Evolutionary conservation across 1,140 invertebrate species (phyloP), one percentile per base, ranked within the genome.

Genomic region (Mylabris phalerata): DNA sequence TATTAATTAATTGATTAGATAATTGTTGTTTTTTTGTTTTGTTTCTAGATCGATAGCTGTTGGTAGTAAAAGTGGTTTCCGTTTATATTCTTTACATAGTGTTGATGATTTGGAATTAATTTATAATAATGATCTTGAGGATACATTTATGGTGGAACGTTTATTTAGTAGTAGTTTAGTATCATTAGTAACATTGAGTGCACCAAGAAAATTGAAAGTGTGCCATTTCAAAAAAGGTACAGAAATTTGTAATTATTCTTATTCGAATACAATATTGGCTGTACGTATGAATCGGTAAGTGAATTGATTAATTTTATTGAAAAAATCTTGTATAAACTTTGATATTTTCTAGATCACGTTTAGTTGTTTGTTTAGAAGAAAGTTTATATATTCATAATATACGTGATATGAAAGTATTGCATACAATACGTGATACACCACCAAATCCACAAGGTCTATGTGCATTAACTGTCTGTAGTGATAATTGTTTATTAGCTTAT

Each of bases 321-420:
- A 19, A n/a, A 19, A 11, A 1, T 10, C 11, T 48, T 19, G 0
- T 32, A 5, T 32, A 4, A 32, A 5, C 1, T 19, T 19, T 19
- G 19, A 19, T 19, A 19, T 19, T 19, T 66, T 59, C n/a, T 52
- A 74, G 71, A 48, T 55, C 58, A 88, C 83, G 97, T 70, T 79
- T 99, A 71, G 88, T 99, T 55, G 97, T 99, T 61, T 98, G 96
- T 77, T 77, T 99, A 65, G 95, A 98, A 77, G 96, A 99, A 75
- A 94, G 91, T 54, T 80, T 99, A 55, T 97, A 98, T 74, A 98
- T 99, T 71, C 96, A 99, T 80, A 98, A 98, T 78, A 98, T 99
- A 64, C 84, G 91, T 47, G 96, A 99, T 75, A 98, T 99, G 96
- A 97, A 95, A 78, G 91, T 98, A 27, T 80, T 98, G 63, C 97